Evolutionary conservation across 2,797 vertebrate species (phyloP).

Genomic region (Tokudaia tokunoshimensis): DNA sequence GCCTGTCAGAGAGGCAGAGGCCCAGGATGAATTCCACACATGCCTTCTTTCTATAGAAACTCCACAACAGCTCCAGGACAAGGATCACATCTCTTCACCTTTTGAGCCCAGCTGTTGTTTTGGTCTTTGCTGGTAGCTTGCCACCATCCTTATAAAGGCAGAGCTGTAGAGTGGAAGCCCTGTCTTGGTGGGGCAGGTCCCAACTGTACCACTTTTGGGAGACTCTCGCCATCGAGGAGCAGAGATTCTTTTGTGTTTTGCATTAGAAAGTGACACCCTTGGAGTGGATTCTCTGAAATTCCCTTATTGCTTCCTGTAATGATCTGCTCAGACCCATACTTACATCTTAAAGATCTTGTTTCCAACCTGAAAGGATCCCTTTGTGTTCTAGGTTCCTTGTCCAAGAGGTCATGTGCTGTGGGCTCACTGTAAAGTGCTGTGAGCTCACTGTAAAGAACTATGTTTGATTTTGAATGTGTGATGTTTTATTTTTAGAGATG

Average conservation of each 20-base stretch:
- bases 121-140: too few species aligned
- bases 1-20: neutral
- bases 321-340: neutral
- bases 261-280: neutral
- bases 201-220: rapidly evolving
- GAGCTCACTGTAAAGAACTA: neutral
- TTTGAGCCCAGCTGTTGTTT: rapidly evolving
- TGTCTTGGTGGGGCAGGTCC: too few species aligned
- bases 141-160: neutral
- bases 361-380: neutral
- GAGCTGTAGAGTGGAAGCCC: too few species aligned
- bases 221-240: rapidly evolving
- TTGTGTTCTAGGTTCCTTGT: neutral
- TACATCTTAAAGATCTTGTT: neutral
- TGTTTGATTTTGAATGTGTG: neutral
- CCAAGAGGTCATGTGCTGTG: neutral
- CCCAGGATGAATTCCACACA: too few species aligned
- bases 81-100: too few species aligned
- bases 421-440: neutral
- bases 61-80: rapidly evolving
- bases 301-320: too few species aligned
- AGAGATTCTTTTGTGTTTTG: neutral
- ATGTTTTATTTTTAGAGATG: neutral
- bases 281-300: too few species aligned
- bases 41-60: neutral